Evolutionary conservation across 2,113 vertebrate species (phyloP).

Genomic region (Odontesthes bonariensis): DNA sequence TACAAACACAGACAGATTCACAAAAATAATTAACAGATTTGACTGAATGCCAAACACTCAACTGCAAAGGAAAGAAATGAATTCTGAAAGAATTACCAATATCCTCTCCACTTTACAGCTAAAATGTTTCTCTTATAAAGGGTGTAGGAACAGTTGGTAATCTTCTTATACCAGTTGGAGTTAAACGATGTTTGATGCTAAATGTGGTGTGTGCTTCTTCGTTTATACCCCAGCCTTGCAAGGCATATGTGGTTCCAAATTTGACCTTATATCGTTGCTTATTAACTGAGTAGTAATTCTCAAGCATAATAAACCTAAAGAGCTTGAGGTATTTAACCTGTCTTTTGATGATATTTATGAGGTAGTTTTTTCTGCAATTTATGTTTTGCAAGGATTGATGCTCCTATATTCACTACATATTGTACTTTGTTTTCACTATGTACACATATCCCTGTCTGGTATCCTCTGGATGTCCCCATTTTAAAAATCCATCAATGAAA

Average conservation of each 20-base stretch:
- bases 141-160: neutral
- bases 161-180: too few relatives aligned
- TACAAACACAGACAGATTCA: neutral
- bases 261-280: too few relatives aligned
- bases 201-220: neutral
- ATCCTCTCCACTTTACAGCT: neutral
- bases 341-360: too few relatives aligned
- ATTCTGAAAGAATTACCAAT: neutral
- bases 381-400: slow-evolving; percentile 21
- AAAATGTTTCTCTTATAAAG: neutral
- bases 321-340: too few relatives aligned
- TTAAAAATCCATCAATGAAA: slow-evolving; percentile 58
- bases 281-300: too few relatives aligned
- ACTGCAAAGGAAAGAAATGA: neutral
- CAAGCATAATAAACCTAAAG: neutral
- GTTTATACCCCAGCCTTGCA: neutral
- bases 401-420: neutral
- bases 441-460: slow-evolving; percentile 16
- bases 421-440: slow-evolving; percentile 32
- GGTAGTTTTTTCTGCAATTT: too few relatives aligned
- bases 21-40: neutral
- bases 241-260: too few relatives aligned
- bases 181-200: neutral
- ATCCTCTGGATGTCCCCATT: slow-evolving; percentile 45
- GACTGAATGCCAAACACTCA: neutral